Evolutionary conservation across 1,140 invertebrate genomes (phyloP), one percentile per base, ranked within the genome.

Genomic region (Seison nebaliae): DNA sequence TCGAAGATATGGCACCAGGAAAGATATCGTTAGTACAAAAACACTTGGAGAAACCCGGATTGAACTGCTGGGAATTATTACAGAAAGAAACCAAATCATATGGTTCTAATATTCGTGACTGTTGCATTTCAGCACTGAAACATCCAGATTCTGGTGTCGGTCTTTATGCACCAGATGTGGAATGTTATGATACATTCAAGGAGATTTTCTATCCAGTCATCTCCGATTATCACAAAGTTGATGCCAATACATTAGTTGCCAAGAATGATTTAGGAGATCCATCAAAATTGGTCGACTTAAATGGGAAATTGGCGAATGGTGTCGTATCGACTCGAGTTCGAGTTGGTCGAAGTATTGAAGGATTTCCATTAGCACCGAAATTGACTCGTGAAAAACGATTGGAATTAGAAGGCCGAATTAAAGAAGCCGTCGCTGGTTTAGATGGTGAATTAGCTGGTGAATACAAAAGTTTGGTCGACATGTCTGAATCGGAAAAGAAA

Each of bases 141-240:
- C 15, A 40, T 12, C 31, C 38, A 26, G 38, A 40, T 15, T 21
- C 18, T 14, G 30, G 23, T 29, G 30, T 33, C 30, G 38, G 38
- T 22, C 22, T 35, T 5, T 40, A 40, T 23, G 38, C 38, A 15
- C 22, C 31, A 22, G 51, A 53, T 43, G 44, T 45, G 6, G 51
- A 53, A 16, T 44, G 44, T 21, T 53, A 53, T 39, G 44, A 45
- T 15, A 37, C 35, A 2, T 53, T 52, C 36, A 31, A 38, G 9
- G 45, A 46, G 14, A n/a, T 53, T 3, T 44, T 53, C n/a, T 43
- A 52, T 28, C 45, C 44, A 8, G 46, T 53, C 16, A 52, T 53
- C 34, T 45, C 45, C 28, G 49, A 51, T 32, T 49, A 50, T 34
- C 50, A 53, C 42, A 50, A 48, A 26, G 36, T 49, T 3, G 17